Conservation (phyloP, 2,113 vertebrate species). For the Struthidea cinerea region DNA sequence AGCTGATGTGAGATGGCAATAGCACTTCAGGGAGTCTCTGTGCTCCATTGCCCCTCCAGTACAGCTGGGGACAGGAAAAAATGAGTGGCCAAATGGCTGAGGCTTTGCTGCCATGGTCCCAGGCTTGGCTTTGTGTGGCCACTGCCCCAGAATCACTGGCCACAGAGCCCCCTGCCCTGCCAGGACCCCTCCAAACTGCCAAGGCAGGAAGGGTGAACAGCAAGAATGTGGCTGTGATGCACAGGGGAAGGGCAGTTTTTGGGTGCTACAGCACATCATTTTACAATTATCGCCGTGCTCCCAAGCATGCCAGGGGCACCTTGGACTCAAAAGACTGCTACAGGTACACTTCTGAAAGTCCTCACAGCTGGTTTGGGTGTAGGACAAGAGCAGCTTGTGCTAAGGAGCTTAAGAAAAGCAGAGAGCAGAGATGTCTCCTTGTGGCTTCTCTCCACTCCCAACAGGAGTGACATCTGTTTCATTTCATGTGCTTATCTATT, state of each 20-base stretch:
- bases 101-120: background rate
- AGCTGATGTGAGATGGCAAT: background rate
- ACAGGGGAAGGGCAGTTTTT: background rate
- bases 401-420: background rate
- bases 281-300: background rate
- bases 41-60: background rate
- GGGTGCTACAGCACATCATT: background rate
- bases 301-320: background rate
- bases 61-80: background rate
- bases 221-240: accelerated
- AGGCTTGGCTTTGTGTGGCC: background rate
- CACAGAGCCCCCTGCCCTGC: background rate
- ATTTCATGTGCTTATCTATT: background rate
- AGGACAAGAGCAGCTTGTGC: background rate
- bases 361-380: background rate
- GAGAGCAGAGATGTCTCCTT: background rate
- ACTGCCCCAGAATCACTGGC: background rate
- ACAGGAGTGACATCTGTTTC: background rate
- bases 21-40: background rate
- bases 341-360: background rate
- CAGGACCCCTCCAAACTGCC: accelerated
- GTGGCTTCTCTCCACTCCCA: background rate
- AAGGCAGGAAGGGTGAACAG: background rate
- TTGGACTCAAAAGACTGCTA: background rate
- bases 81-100: background rate